Base-by-base conservation (phyloP, 2,888 invertebrate genomes). In the Seira sanloemensis region DNA sequence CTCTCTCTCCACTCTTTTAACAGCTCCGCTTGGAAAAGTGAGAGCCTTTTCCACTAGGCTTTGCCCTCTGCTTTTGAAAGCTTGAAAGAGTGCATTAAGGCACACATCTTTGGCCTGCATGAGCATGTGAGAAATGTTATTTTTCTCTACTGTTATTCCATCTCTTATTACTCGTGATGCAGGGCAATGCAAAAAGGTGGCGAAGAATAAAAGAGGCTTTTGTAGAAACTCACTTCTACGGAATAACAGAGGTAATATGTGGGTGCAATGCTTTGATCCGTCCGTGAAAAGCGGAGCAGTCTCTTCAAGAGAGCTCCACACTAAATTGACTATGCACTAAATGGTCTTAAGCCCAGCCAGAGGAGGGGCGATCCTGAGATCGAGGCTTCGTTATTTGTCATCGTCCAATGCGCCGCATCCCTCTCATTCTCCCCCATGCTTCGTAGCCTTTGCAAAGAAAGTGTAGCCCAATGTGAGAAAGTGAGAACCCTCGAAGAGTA, bases 171-270 rank as follows among this genome's bases (percentile, higher is more conserved):
- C 12, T 37, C 12, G 5, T 7, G 4, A 37, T 37, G 12, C 37
- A 69, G 83, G 83, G 83, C 73, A 78, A 37, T 37, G 37, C 5
- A 37, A n/a, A 26, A 78, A 83, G 83, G 83, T 83, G 83, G 78
- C 83, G 21, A 73, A 83, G 74, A 83, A 83, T 78, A 83, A 83
- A 83, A 75, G 77, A 82, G 82, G 77, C 77, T 77, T 82, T 68
- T 77, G 68, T 71, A 82, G 76, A 67, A 76, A 65, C 76, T 67
- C 76, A 24, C 54, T 71, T 58, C 25, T 16, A 18, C n/a, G 23
- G 67, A 58, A 69, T 58, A 78, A 78, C 26, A 21, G 21, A 67
- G 66, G 66, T 46, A 23, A 67, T 50, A 50, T 18, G 19, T 75
- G 37, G 46, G 25, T 69, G 78, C 19, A 78, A 69, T 71, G 71